Conservation (phyloP, 2,797 vertebrate genomes). For the Sciurus carolinensis region DNA sequence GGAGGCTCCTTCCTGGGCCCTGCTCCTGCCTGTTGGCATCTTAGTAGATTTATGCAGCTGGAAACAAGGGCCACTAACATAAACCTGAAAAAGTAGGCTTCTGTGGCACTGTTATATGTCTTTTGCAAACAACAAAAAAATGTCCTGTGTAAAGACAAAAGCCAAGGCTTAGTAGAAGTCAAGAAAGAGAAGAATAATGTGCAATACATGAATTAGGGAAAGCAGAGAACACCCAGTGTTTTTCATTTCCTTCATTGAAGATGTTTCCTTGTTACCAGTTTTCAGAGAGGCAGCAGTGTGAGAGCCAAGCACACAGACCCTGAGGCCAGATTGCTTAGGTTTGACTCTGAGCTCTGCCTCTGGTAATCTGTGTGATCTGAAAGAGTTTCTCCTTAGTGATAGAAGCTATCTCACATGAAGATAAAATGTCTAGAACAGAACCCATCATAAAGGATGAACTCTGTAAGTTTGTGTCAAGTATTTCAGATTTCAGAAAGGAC, state of each 20-base stretch:
- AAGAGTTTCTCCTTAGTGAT: background rate
- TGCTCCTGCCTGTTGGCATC: background rate
- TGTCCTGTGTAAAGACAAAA: background rate
- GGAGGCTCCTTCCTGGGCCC: background rate
- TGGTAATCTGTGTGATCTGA: background rate
- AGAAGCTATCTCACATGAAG: background rate
- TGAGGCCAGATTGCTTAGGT: background rate
- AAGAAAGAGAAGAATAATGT: background rate
- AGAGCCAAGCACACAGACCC: background rate
- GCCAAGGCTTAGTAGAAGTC: background rate
- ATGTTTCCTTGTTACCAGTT: background rate
- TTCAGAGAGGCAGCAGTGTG: background rate
- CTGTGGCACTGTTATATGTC: background rate
- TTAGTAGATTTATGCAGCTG: background rate
- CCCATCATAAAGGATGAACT: background rate
- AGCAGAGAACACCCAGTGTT: background rate
- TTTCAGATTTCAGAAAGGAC: slow-evolving; percentile 39
- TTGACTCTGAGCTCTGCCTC: background rate
- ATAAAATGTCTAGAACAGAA: background rate
- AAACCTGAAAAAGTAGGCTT: background rate
- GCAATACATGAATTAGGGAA: background rate
- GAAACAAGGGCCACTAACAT: background rate
- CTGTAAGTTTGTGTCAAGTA: background rate
- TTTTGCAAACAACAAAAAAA: background rate
- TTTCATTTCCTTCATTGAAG: background rate